phyloP scores from a whole-genome alignment of 2,113 vertebrate genomes.

The Gasterosteus aculeatus region DNA sequence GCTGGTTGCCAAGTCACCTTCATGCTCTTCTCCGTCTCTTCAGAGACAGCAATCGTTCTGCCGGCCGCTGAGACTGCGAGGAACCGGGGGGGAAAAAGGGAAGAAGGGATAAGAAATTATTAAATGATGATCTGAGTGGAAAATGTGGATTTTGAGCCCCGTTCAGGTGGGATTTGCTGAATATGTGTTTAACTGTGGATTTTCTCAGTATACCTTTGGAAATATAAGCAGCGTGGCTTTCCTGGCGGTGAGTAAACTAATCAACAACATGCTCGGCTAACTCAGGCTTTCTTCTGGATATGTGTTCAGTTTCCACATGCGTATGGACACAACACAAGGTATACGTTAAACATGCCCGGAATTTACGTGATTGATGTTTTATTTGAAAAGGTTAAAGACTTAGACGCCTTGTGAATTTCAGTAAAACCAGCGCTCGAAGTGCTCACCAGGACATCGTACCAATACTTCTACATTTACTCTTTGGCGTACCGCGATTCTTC shows the following conservation, averaged over 20 bases:
- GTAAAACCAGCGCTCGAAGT: constrained; percentile 25
- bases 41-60: constrained; percentile 85
- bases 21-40: constrained; percentile 93
- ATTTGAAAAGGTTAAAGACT: constrained; percentile 27
- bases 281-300: constrained; percentile 51
- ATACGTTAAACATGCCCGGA: constrained; percentile 52
- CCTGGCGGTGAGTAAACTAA: constrained; percentile 54
- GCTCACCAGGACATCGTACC: neutral
- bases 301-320: constrained; percentile 63
- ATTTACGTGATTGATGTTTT: constrained; percentile 61
- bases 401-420: constrained; percentile 47
- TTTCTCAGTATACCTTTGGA: constrained; percentile 61
- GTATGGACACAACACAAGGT: constrained; percentile 26
- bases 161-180: constrained; percentile 33
- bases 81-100: neutral
- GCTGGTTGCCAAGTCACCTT: constrained; percentile 91
- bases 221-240: constrained; percentile 46
- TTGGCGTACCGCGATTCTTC: neutral
- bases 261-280: constrained; percentile 47
- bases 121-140: constrained; percentile 16
- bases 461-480: neutral
- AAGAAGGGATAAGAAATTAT: constrained; percentile 16
- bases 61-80: constrained; percentile 85
- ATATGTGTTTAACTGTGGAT: constrained; percentile 37
- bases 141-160: constrained; percentile 41